These are phyloP conservation scores for Furnarius figulus DNA, from an alignment of 2,113 vertebrate species.

Conservation along the genomic window DNA sequence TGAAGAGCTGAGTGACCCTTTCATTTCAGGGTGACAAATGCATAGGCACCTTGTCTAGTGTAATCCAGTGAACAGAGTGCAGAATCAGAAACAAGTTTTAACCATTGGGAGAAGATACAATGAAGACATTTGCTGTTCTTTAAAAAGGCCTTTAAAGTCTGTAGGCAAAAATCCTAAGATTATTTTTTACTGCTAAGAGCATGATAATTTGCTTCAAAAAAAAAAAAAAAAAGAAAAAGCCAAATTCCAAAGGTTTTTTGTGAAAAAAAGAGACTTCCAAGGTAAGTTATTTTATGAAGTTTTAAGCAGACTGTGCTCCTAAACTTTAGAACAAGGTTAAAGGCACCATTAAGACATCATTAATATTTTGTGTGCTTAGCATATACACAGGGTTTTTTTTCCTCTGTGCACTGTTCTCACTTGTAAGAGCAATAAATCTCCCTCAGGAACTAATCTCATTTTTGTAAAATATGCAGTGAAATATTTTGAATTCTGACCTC, in stretches of 20 bases:
- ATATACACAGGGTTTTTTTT: background rate
- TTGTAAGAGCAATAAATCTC: constrained; percentile 55
- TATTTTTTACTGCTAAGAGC: background rate
- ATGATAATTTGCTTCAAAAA: background rate
- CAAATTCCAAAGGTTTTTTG: background rate
- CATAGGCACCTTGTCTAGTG: background rate
- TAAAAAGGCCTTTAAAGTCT: background rate
- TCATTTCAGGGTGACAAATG: background rate
- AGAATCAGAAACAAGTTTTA: background rate
- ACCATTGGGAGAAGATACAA: background rate
- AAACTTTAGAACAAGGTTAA: constrained; percentile 24
- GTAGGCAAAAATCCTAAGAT: background rate
- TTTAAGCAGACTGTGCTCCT: background rate
- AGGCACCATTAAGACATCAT: constrained; percentile 27
- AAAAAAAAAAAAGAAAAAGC: background rate
- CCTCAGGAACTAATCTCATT: constrained; percentile 42
- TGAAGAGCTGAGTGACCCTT: background rate
- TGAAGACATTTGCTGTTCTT: background rate
- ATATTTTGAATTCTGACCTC: background rate
- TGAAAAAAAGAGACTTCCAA: background rate
- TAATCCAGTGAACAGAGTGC: background rate
- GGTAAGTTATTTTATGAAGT: background rate
- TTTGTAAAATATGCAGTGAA: background rate
- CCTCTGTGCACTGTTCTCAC: constrained; percentile 39
- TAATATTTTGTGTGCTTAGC: constrained; percentile 63